Percentiles rank a stretch among this genome's conserved stretches.
Conservation (phyloP, 2,888 invertebrate genomes). For the Sphaerophoria taeniata region DNA sequence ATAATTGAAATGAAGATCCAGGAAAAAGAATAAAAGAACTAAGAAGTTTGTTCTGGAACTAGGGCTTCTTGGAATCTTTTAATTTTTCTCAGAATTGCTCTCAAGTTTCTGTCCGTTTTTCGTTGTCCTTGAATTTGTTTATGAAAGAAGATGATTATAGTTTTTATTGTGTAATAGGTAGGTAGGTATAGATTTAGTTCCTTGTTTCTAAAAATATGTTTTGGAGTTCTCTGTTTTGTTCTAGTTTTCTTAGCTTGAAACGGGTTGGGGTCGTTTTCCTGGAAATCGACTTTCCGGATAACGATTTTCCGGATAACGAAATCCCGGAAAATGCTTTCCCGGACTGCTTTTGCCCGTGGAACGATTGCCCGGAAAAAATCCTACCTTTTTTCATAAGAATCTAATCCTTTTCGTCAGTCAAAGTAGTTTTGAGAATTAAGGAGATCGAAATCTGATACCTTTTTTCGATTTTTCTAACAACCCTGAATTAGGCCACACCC, state of each 20-base stretch:
- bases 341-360: too few species aligned
- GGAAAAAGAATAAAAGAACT: constrained; percentile 39
- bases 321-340: too few species aligned
- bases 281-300: too few species aligned
- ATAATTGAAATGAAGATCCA: constrained; percentile 41
- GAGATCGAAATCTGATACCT: too few species aligned
- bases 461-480: too few species aligned
- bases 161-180: constrained; percentile 12
- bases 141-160: constrained; percentile 54
- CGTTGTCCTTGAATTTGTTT: constrained; percentile 50
- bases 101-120: constrained; percentile 11
- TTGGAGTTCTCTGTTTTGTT: constrained; percentile 7
- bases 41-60: constrained; percentile 67
- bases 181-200: neutral
- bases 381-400: too few species aligned
- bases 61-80: constrained; percentile 65
- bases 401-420: too few species aligned
- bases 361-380: too few species aligned
- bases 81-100: constrained; percentile 55
- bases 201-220: neutral
- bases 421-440: too few species aligned
- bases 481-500: too few species aligned
- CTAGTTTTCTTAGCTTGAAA: neutral
- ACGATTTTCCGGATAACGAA: too few species aligned
- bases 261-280: too few species aligned